These are phyloP conservation scores for Tachyglossus aculeatus DNA, from an alignment of 2,797 vertebrate genomes.

Conservation along the genomic window DNA sequence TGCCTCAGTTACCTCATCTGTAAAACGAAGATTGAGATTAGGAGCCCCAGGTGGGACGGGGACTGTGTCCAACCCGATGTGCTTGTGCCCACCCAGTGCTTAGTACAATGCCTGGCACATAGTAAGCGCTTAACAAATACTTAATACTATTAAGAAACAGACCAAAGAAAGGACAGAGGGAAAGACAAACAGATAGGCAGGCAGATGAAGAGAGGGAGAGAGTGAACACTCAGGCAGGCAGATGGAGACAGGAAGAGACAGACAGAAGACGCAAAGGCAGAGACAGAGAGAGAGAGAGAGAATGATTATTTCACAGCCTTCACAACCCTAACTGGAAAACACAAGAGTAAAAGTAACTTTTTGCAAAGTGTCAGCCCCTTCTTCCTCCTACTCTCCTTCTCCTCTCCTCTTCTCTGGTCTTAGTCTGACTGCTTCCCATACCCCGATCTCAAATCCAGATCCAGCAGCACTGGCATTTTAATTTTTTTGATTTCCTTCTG, in stretches of 20 bases:
- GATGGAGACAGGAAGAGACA: background rate
- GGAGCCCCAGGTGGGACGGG: too few species aligned
- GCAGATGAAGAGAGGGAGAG: background rate
- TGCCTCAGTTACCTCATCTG: too few species aligned
- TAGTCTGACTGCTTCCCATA: too few species aligned
- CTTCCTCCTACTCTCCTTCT: background rate
- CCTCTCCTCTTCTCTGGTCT: too few species aligned
- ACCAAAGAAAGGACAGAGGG: too few species aligned
- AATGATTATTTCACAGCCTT: background rate
- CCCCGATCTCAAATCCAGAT: background rate
- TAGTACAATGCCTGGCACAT: too few species aligned
- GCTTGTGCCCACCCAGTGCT: too few species aligned
- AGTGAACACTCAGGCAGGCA: background rate
- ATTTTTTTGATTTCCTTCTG: background rate
- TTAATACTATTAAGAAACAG: too few species aligned
- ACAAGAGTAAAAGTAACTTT: slow-evolving; percentile 1
- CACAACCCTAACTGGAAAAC: slow-evolving; percentile 21
- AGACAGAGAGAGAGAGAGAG: background rate
- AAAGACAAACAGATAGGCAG: background rate
- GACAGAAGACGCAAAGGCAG: background rate
- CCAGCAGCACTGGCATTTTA: background rate
- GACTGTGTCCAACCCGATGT: too few species aligned
- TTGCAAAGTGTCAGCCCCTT: background rate
- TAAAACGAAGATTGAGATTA: too few species aligned
- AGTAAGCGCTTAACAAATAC: too few species aligned